These are phyloP conservation scores for Plodia interpunctella DNA, from an alignment of 1,140 invertebrate genomes.

Conservation along the genomic window DNA sequence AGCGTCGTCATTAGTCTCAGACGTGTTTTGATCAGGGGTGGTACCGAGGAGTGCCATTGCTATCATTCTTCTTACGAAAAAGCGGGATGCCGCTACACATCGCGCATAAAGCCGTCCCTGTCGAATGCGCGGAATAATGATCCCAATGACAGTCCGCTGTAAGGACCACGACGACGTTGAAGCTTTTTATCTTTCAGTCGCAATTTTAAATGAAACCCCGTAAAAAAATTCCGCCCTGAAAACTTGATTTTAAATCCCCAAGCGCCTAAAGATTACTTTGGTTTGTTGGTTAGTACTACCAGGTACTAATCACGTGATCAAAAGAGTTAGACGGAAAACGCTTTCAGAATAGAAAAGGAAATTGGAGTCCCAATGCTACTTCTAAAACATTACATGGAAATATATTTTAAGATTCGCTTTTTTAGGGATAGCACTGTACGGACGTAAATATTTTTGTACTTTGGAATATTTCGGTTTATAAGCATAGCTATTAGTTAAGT, in stretches of 20 bases:
- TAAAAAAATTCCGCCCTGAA: constrained; percentile 40
- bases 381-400: constrained; percentile 1
- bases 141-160: constrained; percentile 21
- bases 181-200: constrained; percentile 43
- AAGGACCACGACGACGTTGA: constrained; percentile 17
- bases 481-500: too few species aligned
- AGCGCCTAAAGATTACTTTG: constrained; percentile 18
- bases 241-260: constrained; percentile 44
- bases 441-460: too few species aligned
- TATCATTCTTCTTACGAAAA: constrained; percentile 25
- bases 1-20: constrained; percentile 62
- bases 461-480: too few species aligned
- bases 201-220: constrained; percentile 53
- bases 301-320: constrained; percentile 10
- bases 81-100: constrained; percentile 22
- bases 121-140: constrained; percentile 26
- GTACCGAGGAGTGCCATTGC: constrained; percentile 29
- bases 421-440: neutral
- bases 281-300: constrained; percentile 16
- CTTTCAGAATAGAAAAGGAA: constrained; percentile 2
- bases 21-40: constrained; percentile 63
- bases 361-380: neutral
- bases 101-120: constrained; percentile 15
- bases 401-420: neutral
- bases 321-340: constrained; percentile 13